Conservation (phyloP, 2,797 vertebrate genomes). For the Poeciliopsis paucimaculata region DNA sequence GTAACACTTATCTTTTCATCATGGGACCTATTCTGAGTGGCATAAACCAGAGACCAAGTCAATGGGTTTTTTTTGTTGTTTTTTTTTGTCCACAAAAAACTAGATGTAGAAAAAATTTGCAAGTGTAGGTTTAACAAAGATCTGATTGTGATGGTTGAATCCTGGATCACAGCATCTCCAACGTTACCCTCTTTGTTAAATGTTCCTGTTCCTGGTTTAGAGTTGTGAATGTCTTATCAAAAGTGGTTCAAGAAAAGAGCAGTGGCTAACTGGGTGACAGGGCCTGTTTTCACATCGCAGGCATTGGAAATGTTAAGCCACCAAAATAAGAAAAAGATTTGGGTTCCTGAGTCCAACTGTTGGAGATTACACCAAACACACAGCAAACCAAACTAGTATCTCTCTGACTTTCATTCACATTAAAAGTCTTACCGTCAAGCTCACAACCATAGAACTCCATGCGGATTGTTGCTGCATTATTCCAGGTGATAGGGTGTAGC, state of each 20-base stretch:
- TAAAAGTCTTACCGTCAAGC: slow-evolving; percentile 83
- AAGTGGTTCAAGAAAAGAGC: not conserved
- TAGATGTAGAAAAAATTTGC: not conserved
- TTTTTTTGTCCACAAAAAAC: not conserved
- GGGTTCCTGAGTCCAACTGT: not conserved
- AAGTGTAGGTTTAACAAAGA: not conserved
- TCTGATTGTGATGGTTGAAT: not conserved
- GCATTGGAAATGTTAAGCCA: not conserved
- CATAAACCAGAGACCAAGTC: not conserved
- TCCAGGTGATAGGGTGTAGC: slow-evolving; percentile 83
- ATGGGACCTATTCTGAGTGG: not conserved
- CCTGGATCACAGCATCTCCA: not conserved
- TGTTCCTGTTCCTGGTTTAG: not conserved
- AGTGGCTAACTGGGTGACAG: not conserved
- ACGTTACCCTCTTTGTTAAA: not conserved
- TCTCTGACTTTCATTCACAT: not conserved
- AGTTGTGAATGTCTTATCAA: not conserved
- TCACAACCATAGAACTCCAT: slow-evolving; percentile 95
- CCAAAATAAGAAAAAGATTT: not conserved
- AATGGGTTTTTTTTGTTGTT: not conserved
- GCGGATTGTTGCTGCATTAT: slow-evolving; percentile 86
- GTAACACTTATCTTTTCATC: not conserved
- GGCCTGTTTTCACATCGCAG: not conserved
- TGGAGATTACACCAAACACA: not conserved
- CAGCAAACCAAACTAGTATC: not conserved